A percentile compares a stretch with the other conserved stretches of the same genome.
Conservation (phyloP, 2,797 vertebrate genomes). For the Streptopelia turtur region DNA sequence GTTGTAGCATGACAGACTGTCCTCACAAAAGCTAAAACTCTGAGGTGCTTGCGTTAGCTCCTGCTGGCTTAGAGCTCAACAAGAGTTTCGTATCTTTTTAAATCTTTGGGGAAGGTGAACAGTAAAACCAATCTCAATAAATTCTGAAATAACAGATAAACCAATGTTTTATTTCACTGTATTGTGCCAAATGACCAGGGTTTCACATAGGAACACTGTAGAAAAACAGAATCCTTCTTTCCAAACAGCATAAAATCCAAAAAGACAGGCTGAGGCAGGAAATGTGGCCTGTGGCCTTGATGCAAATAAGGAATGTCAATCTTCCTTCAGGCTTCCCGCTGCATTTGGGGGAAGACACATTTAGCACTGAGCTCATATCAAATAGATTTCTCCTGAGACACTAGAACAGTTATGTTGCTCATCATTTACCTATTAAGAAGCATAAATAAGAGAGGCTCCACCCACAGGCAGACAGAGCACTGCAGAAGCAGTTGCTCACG, state of each 20-base stretch:
- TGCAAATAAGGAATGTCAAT: background rate
- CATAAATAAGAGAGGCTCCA: background rate
- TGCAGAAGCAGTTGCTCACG: background rate
- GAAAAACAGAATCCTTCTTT: background rate
- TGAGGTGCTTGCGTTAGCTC: background rate
- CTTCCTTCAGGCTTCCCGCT: background rate
- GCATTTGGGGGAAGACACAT: background rate
- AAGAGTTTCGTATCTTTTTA: background rate
- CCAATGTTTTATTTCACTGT: background rate
- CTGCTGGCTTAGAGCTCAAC: background rate
- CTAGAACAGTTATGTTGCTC: background rate
- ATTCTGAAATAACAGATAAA: background rate
- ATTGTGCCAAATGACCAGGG: background rate
- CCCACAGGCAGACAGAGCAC: background rate
- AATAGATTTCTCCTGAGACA: background rate
- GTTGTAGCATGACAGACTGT: background rate
- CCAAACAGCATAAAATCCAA: background rate
- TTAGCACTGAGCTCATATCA: background rate
- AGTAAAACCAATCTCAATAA: background rate
- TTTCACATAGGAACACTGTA: background rate
- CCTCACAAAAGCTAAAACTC: background rate
- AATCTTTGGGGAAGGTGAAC: background rate
- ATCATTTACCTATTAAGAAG: background rate
- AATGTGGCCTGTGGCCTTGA: background rate
- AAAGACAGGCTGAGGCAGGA: background rate